Evolutionary conservation across 2,113 vertebrate species (phyloP).

Genomic region (Micromys minutus): DNA sequence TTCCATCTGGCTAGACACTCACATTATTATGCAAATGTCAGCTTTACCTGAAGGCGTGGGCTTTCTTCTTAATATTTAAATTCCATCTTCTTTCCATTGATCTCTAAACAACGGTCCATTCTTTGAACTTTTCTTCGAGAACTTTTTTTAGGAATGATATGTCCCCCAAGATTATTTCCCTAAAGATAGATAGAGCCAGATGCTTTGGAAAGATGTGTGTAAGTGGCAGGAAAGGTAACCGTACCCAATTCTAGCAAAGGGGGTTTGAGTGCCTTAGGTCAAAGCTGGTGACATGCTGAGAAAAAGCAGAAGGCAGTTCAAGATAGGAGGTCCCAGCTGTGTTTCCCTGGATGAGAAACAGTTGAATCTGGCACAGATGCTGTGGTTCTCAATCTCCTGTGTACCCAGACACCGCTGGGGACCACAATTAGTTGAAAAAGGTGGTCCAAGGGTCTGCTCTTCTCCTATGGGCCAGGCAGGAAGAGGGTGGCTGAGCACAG

Average conservation of each 20-base stretch:
- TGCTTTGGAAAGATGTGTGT: background rate
- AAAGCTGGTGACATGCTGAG: background rate
- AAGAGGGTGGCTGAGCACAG: no score
- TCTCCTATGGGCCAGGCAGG: no score
- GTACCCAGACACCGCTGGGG: no score
- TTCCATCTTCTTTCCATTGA: conserved; percentile 78
- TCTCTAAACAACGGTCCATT: conserved; percentile 80
- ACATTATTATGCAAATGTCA: conserved; percentile 86
- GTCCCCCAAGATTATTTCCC: conserved; percentile 27
- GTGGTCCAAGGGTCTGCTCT: no score
- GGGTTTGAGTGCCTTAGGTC: conserved; percentile 13
- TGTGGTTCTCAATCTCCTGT: no score
- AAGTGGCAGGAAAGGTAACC: background rate
- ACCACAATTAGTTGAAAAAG: no score
- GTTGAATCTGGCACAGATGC: no score
- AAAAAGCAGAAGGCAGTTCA: no score
- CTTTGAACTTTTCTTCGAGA: conserved; percentile 77
- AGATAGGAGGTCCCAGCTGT: no score
- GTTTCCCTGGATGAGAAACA: no score
- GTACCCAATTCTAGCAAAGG: background rate
- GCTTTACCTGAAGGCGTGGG: conserved; percentile 83
- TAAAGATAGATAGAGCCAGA: conserved; percentile 49
- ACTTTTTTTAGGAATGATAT: conserved; percentile 66
- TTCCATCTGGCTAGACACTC: conserved; percentile 81
- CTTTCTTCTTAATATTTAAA: conserved; percentile 86